These are phyloP conservation scores for Melanerpes formicivorus DNA, from an alignment of 2,113 vertebrate species.

Conservation along the genomic window DNA sequence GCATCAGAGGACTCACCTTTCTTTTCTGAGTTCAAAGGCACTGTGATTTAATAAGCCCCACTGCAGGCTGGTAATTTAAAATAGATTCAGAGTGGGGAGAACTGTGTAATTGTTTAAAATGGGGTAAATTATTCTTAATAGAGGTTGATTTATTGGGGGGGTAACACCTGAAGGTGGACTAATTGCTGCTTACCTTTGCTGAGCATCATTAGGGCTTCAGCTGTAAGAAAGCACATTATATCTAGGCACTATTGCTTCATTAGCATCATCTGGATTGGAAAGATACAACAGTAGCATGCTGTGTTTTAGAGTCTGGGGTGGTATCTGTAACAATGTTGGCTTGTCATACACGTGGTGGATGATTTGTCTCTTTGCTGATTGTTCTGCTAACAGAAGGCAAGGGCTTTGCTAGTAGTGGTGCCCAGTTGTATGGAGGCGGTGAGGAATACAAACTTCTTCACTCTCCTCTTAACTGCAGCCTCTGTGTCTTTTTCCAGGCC, in stretches of 20 bases:
- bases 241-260: neutral
- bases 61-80: neutral
- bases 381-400: neutral
- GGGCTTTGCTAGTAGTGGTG: neutral
- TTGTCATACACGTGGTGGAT: neutral
- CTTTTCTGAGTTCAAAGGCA: neutral
- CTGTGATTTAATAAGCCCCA: neutral
- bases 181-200: conserved; percentile 18
- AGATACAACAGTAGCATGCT: neutral
- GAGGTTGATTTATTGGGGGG: neutral
- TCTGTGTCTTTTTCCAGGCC: neutral
- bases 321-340: neutral
- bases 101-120: neutral
- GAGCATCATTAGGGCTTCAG: neutral
- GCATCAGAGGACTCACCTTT: neutral
- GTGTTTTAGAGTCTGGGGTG: neutral
- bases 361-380: neutral
- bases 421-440: neutral
- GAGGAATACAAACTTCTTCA: neutral
- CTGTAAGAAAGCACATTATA: neutral
- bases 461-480: neutral
- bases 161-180: neutral
- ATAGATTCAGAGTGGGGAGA: neutral
- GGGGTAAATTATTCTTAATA: conserved; percentile 23
- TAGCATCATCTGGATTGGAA: neutral